Evolutionary conservation across 2,113 vertebrate genomes (phyloP).

Genomic region (Anthoscopus minutus): DNA sequence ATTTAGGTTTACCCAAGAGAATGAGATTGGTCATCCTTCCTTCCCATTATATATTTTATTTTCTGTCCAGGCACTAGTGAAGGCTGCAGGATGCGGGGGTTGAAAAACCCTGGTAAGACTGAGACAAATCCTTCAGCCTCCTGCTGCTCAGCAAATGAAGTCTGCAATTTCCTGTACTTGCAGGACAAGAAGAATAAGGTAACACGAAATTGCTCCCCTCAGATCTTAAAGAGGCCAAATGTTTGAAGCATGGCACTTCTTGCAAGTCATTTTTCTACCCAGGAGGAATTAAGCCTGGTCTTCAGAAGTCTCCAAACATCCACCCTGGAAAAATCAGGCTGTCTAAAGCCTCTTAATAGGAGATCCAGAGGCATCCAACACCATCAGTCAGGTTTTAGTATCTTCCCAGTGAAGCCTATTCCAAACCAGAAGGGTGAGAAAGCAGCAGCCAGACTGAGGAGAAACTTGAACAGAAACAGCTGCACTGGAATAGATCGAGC

Average conservation of each 20-base stretch:
- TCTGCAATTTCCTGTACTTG: conserved; percentile 32
- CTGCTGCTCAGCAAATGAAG: not conserved
- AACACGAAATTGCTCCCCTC: not conserved
- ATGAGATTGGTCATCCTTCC: not conserved
- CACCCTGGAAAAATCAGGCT: not conserved
- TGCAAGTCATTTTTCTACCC: not conserved
- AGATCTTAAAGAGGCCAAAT: not conserved
- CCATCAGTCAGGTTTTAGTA: not conserved
- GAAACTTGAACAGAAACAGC: not conserved
- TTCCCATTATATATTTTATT: not conserved
- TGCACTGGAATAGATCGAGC: not conserved
- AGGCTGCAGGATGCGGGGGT: not conserved
- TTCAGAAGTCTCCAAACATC: not conserved
- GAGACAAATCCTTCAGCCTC: conserved; percentile 15
- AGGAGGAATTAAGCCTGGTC: not conserved
- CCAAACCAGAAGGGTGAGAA: not conserved
- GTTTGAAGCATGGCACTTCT: not conserved
- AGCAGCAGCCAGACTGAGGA: not conserved
- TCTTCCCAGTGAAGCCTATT: not conserved
- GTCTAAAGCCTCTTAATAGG: not conserved
- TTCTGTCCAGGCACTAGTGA: not conserved
- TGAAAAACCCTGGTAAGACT: not conserved
- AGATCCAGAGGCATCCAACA: not conserved
- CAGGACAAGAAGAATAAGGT: not conserved
- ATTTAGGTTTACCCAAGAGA: not conserved